These are phyloP conservation scores for Bubo blakistoni DNA, from an alignment of 2,113 vertebrate genomes.

Conservation along the genomic window DNA sequence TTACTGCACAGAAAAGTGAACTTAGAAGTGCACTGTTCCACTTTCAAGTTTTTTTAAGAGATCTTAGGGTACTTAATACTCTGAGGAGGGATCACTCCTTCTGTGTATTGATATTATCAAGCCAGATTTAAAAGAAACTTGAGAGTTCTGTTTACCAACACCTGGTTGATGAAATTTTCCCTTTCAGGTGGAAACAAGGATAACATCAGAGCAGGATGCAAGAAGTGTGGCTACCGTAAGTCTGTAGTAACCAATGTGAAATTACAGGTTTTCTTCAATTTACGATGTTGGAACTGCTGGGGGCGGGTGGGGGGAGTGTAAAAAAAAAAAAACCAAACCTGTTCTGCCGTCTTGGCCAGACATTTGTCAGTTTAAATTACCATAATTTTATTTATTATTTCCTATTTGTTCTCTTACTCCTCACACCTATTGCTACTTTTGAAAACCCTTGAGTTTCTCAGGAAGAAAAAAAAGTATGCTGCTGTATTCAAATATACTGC, in stretches of 20 bases:
- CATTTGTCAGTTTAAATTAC: not conserved
- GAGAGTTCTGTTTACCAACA: not conserved
- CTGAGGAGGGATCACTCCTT: not conserved
- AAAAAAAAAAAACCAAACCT: no score
- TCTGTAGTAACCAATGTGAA: slow-evolving; percentile 41
- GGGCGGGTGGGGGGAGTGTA: no score
- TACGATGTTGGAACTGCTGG: not conserved
- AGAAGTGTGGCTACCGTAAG: slow-evolving; percentile 99
- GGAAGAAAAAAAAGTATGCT: not conserved
- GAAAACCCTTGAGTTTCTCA: not conserved
- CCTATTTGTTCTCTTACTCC: not conserved
- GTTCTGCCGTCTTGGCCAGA: not conserved
- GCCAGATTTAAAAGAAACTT: not conserved
- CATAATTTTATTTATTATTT: not conserved
- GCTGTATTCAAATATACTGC: not conserved
- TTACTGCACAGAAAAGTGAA: not conserved
- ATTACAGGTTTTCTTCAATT: not conserved
- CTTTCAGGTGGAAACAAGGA: slow-evolving; percentile 93
- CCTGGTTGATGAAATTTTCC: not conserved
- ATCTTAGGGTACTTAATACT: not conserved
- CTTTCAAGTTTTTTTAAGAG: not conserved
- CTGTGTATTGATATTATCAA: not conserved
- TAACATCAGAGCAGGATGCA: slow-evolving; percentile 95
- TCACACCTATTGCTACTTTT: not conserved
- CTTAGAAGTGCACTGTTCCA: not conserved